Evolutionary conservation across 2,797 vertebrate species (phyloP).

Genomic region (Sebastes aleutianus): DNA sequence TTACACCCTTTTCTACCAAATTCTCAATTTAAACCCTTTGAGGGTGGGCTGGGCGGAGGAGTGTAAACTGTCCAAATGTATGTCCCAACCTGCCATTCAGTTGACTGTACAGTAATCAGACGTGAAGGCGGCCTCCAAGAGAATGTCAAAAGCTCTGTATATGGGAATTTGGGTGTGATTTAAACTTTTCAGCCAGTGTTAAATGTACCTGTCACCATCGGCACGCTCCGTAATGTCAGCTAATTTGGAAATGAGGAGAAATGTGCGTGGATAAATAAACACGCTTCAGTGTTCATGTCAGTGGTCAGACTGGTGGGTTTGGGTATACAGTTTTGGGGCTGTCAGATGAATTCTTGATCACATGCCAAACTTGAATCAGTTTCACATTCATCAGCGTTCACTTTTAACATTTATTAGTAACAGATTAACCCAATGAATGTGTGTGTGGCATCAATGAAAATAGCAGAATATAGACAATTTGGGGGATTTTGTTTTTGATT

Average conservation of each 20-base stretch:
- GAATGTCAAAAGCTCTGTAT: conserved; percentile 47
- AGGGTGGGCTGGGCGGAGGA: conserved; percentile 6
- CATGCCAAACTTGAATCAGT: conserved; percentile 48
- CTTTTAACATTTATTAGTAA: conserved; percentile 47
- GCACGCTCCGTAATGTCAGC: conserved; percentile 64
- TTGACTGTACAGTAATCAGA: conserved; percentile 56
- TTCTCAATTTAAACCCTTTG: conserved; percentile 20
- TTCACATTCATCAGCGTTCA: conserved; percentile 36
- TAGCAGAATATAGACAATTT: not conserved
- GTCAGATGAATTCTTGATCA: conserved; percentile 58
- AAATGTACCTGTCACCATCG: conserved; percentile 73
- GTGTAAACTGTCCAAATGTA: not conserved
- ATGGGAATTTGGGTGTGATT: conserved; percentile 56
- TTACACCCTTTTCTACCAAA: conserved; percentile 8
- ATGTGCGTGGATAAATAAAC: conserved; percentile 73
- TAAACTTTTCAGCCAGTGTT: conserved; percentile 64
- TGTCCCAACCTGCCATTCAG: conserved; percentile 45
- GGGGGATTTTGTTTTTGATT: conserved; percentile 12
- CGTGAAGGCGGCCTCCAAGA: conserved; percentile 48
- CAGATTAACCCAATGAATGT: conserved; percentile 41
- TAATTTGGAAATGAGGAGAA: conserved; percentile 63
- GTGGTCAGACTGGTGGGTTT: conserved; percentile 36
- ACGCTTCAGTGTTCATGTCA: conserved; percentile 35
- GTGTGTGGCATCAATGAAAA: conserved; percentile 8
- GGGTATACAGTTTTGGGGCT: conserved; percentile 28